Evolutionary conservation across 2,113 vertebrate genomes (phyloP).

Genomic region (Leucoraja erinaceus): DNA sequence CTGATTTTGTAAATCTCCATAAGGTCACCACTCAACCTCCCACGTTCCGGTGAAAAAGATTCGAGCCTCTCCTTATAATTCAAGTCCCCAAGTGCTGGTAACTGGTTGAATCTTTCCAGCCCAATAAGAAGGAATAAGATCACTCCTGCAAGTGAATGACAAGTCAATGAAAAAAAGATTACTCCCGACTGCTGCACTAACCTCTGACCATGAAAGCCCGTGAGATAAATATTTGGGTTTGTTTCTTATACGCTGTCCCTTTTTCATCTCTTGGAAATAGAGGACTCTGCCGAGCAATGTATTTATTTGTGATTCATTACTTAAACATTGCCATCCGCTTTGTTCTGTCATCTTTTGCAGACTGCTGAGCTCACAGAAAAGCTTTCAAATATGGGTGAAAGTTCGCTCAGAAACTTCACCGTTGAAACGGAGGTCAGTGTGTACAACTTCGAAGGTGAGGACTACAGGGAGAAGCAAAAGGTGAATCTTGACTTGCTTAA

Average conservation of each 20-base stretch:
- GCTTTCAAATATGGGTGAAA: conserved; percentile 84
- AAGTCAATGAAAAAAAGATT: not conserved
- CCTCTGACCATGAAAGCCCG: not conserved
- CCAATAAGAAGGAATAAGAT: not conserved
- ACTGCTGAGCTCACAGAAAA: conserved; percentile 95
- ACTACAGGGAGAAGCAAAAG: conserved; percentile 99
- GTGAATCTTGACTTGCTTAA: conserved; percentile 50
- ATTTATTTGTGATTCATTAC: not conserved
- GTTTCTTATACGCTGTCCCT: not conserved
- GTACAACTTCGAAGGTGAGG: conserved; percentile 96
- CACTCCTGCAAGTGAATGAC: not conserved
- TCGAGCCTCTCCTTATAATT: too few species aligned
- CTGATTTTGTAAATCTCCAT: too few species aligned
- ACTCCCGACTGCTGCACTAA: not conserved
- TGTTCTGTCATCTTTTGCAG: conserved; percentile 50
- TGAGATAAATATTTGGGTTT: not conserved
- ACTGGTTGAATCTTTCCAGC: too few species aligned
- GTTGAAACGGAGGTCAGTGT: conserved; percentile 95
- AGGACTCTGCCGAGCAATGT: not conserved
- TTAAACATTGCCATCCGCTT: not conserved
- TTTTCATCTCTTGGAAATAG: not conserved
- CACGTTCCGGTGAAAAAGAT: too few species aligned
- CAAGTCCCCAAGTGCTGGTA: too few species aligned
- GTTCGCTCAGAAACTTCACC: conserved; percentile 89
- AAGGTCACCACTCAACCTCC: too few species aligned